Evolutionary conservation across 2,888 invertebrate genomes (phyloP), one percentile per base, ranked within the genome.

Genomic region (Apantesis nais): DNA sequence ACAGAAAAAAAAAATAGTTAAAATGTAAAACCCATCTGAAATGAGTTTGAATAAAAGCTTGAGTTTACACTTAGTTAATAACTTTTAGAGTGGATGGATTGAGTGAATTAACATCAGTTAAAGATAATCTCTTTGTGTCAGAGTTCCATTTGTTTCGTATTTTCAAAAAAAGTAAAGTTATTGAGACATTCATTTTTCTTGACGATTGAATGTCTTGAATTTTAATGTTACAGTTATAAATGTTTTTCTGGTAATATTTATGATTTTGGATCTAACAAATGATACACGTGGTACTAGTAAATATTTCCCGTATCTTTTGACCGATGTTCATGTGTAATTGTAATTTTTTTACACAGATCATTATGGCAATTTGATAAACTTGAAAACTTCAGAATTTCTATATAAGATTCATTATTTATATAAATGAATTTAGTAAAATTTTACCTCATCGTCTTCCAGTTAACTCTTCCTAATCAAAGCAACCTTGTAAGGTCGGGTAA

Each of bases 41-140:
- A 78, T 67, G 62, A 77, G 72, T 77, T 71, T 58, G 70, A 78
- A 73, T 61, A 52, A 73, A 77, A 80, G 69, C 72, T n/a, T n/a
- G n/a, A 72, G 71, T 79, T 74, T 62, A 73, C 60, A 72, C 60
- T 71, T 64, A 74, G 60, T 78, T 78, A 71, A 80, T 73, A 75
- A 78, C 68, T 77, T 74, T 72, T 67, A 52, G 69, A 76, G 70
- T 75, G 55, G 71, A 76, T 78, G 78, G 71, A 74, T 79, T 75
- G 75, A 76, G 64, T 77, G 72, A 80, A 75, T 77, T 77, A 80
- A 68, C 65, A 78, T 77, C 66, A 68, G 62, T 74, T 72, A 68
- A 72, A 74, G 71, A 73, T 75, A 72, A 76, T 78, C 68, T 72
- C 66, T 80, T 77, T 70, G 58, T 71, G 68, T 37, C 41, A 62